Base-by-base conservation (phyloP, 2,888 invertebrate species). In the Incurvaria masculella region DNA sequence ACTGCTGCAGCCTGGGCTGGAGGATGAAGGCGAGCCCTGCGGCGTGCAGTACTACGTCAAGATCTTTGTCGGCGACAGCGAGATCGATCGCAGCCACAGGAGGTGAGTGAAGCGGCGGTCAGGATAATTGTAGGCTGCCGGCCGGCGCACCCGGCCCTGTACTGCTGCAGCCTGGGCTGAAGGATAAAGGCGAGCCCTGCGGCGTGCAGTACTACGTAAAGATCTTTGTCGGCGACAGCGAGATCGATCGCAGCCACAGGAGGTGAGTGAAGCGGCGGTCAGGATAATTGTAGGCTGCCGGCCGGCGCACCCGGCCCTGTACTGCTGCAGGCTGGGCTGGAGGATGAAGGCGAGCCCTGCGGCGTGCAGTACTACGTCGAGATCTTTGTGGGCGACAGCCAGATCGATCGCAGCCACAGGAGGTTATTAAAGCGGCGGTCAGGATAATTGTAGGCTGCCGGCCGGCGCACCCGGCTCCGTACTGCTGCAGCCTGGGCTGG, bases 11-110 rank as follows among this genome's bases (percentile, higher is more conserved):
- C 93, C 94, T 16, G 91, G 88, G 0, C 73, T 84, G 0, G 91
- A 91, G 48, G 92, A 92, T 61, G 86, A 86, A 48, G 93, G 94
- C 2, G 89, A 94, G 68, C 95, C 96, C 0, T 96, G 95, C 67
- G 93, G 93, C 17, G 94, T 96, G 3, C 92, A 91, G 63, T 97
- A 96, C 69, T 93, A 89, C 63, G 84, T 97, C 41, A 95, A 94
- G 75, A 81, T 94, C 19, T 94, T 90, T 65, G 88, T 88, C 1
- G 93, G 91, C 0, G 92, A 93, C 56, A 85, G 81, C 49, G 89
- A 84, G 60, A 79, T 87, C 39, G 92, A 94, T 64, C 81, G 89
- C 56, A 84, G 86, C 39, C 87, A 92, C 70, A 83, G 88, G 70
- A 68, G 85, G 84, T 65, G 69, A 68, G 33, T 17, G n/a, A n/a